Percentiles rank a stretch among this genome's conserved stretches.
phyloP scores from a whole-genome alignment of 2,113 vertebrate species.

The Cyprinodon variegatus region DNA sequence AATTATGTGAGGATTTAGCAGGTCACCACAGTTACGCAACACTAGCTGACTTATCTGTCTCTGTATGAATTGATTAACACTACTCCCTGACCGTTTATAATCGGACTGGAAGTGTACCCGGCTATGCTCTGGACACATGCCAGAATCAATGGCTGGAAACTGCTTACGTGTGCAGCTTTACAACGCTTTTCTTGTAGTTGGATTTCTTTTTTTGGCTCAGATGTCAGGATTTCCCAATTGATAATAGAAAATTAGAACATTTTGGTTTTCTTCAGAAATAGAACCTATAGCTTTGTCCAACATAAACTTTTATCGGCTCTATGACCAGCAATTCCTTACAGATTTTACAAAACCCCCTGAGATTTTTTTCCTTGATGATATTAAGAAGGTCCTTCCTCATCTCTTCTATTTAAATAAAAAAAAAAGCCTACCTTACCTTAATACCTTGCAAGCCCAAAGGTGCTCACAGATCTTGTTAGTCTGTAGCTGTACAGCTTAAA shows the following conservation, averaged over 20 bases:
- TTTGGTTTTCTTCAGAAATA: constrained; percentile 11
- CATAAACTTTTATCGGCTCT: constrained; percentile 43
- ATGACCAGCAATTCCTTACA: constrained; percentile 38
- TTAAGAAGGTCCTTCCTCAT: constrained; percentile 34
- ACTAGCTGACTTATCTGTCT: constrained; percentile 64
- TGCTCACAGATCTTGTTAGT: constrained; percentile 26
- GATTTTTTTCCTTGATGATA: constrained; percentile 28
- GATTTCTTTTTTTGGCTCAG: constrained; percentile 4
- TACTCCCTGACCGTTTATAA: constrained; percentile 55
- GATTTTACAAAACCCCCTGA: constrained; percentile 34
- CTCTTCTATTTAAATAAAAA: constrained; percentile 15
- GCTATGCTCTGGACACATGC: constrained; percentile 39
- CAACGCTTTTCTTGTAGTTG: constrained; percentile 12
- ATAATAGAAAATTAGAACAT: background rate
- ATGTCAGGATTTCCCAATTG: background rate
- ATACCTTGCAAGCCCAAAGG: constrained; percentile 15
- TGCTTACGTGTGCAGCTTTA: constrained; percentile 22
- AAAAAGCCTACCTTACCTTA: constrained; percentile 22
- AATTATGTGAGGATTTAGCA: constrained; percentile 53
- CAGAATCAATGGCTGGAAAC: constrained; percentile 68
- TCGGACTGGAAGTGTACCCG: constrained; percentile 60
- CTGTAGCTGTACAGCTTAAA: constrained; percentile 21
- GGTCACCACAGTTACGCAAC: constrained; percentile 61
- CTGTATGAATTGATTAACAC: constrained; percentile 72
- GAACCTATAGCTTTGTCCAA: constrained; percentile 17